Percentiles rank a stretch among this genome's conserved stretches.
phyloP scores from a whole-genome alignment of 1,140 invertebrate genomes.

The Drosophila oshimai region DNA sequence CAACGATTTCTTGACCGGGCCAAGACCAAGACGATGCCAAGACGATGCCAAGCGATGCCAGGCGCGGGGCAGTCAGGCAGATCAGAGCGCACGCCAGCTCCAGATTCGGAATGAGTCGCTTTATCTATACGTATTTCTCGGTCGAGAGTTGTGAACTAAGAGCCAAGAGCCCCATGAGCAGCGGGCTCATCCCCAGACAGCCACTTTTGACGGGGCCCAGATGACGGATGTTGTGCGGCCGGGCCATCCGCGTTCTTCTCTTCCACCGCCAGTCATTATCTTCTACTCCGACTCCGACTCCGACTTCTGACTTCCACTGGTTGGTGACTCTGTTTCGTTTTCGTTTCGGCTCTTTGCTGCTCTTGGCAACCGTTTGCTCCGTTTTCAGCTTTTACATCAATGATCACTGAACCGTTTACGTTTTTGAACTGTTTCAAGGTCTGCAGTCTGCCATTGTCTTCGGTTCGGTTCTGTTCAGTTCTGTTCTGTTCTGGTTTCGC shows the following conservation, averaged over 20 bases:
- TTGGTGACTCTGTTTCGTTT: constrained; percentile 29
- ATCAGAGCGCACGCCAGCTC: constrained; percentile 74
- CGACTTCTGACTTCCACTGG: constrained; percentile 8
- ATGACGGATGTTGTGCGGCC: constrained; percentile 72
- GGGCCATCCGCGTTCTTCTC: constrained; percentile 17
- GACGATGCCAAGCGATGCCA: constrained; percentile 51
- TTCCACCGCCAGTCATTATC: constrained; percentile 41
- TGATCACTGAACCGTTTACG: constrained; percentile 83
- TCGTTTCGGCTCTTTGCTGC: constrained; percentile 13
- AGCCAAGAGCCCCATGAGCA: constrained; percentile 2
- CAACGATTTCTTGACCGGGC: constrained; percentile 54
- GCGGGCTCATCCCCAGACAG: constrained; percentile 46
- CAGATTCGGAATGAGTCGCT: constrained; percentile 12
- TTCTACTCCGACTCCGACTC: constrained; percentile 7
- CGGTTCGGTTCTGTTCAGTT: constrained; percentile 21
- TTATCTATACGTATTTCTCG: constrained; percentile 1
- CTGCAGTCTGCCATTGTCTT: constrained; percentile 57
- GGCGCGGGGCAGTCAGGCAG: constrained; percentile 66
- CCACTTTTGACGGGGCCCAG: constrained; percentile 36
- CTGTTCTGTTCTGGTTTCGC: constrained; percentile 7
- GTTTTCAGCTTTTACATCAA: constrained; percentile 73
- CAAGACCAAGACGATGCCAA: constrained; percentile 14
- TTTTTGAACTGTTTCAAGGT: constrained; percentile 83
- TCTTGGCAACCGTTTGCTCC: constrained; percentile 33
- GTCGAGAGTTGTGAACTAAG: constrained; percentile 1